Evolutionary conservation across 1,140 invertebrate species (phyloP).

Genomic region (Brachionus koreanus): DNA sequence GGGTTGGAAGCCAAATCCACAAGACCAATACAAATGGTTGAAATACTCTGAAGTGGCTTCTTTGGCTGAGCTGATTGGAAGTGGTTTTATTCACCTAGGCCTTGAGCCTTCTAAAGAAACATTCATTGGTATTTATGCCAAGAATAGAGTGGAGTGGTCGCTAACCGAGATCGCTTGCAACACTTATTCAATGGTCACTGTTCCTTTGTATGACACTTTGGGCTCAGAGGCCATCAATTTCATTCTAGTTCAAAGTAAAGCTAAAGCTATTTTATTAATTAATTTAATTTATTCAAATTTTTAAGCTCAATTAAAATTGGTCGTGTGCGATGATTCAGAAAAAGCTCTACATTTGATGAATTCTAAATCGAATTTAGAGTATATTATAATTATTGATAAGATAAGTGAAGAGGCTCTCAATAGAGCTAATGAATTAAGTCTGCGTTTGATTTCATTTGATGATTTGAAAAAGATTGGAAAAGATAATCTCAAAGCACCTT

Average conservation of each 20-base stretch:
- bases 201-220: constrained; percentile 43
- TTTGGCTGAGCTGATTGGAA: background rate
- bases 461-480: constrained; percentile 20
- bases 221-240: constrained; percentile 31
- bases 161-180: constrained; percentile 1
- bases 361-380: constrained; percentile 34
- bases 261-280: background rate
- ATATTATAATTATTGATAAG: constrained; percentile 27
- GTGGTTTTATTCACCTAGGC: constrained; percentile 15
- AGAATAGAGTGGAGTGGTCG: constrained; percentile 37
- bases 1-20: constrained; percentile 14
- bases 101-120: constrained; percentile 13
- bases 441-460: constrained; percentile 23
- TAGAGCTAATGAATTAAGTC: constrained; percentile 37
- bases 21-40: constrained; percentile 22
- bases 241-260: constrained; percentile 37
- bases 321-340: constrained; percentile 26
- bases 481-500: background rate
- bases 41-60: constrained; percentile 35
- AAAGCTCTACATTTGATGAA: constrained; percentile 39
- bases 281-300: background rate
- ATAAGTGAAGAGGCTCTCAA: constrained; percentile 32
- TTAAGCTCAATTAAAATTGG: constrained; percentile 42
- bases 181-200: constrained; percentile 32
- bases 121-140: constrained; percentile 44